A percentile compares a stretch with the other conserved stretches of the same genome.
These are phyloP conservation scores for Spatula clypeata DNA, from an alignment of 2,797 vertebrate genomes.

Conservation along the genomic window DNA sequence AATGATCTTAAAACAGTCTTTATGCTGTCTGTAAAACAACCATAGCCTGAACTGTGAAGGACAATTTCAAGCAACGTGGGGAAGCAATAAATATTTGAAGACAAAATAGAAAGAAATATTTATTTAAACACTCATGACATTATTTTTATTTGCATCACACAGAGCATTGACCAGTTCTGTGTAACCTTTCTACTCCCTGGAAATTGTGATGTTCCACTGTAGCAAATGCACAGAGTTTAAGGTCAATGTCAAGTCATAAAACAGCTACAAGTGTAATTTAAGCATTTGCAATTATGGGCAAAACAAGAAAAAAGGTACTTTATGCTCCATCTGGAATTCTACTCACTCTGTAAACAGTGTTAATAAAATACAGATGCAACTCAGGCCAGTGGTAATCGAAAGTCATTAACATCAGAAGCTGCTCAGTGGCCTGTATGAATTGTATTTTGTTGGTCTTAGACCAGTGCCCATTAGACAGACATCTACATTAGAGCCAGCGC, in stretches of 20 bases:
- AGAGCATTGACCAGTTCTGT: not conserved
- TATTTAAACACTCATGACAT: conserved; percentile 9
- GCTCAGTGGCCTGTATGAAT: conserved; percentile 2
- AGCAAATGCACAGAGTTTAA: not conserved
- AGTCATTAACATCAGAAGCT: conserved; percentile 44
- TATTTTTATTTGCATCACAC: conserved; percentile 42
- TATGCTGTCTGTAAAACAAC: conserved; percentile 31
- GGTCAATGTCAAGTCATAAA: conserved; percentile 33
- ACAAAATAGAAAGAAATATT: conserved; percentile 4
- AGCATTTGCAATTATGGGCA: not conserved
- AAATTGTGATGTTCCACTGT: not conserved
- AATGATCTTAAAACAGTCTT: conserved; percentile 8
- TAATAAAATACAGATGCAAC: conserved; percentile 49
- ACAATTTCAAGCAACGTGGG: conserved; percentile 53
- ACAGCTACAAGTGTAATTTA: conserved; percentile 16
- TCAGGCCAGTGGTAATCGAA: conserved; percentile 10
- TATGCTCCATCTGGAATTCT: conserved; percentile 30
- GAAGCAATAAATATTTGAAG: conserved; percentile 49
- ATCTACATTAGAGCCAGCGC: not conserved
- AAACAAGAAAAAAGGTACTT: conserved; percentile 16
- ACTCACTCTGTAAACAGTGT: not conserved
- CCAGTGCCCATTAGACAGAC: conserved; percentile 20
- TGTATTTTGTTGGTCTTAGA: conserved; percentile 16
- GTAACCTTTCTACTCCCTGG: not conserved
- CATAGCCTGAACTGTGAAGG: conserved; percentile 17